These are phyloP conservation scores for Ylistrum balloti DNA, from an alignment of 1,140 invertebrate genomes.

Conservation along the genomic window DNA sequence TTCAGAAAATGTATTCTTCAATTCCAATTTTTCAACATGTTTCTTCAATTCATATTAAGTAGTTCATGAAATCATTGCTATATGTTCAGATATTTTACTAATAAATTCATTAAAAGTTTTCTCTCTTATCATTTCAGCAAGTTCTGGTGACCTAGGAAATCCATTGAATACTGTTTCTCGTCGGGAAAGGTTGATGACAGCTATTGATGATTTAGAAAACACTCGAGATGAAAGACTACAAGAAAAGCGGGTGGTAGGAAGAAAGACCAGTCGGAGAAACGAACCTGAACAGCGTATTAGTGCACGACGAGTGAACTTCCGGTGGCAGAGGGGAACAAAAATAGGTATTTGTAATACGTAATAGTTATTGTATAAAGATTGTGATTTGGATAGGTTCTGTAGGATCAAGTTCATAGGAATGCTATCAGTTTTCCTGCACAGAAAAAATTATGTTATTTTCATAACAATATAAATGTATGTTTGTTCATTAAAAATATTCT, in stretches of 20 bases:
- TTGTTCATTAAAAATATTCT: no score
- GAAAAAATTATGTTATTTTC: not conserved
- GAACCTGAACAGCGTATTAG: conserved; percentile 83
- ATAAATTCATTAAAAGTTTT: no score
- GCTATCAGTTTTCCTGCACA: no score
- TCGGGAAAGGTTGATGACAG: conserved; percentile 60
- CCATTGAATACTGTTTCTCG: conserved; percentile 53
- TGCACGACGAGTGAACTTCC: conserved; percentile 90
- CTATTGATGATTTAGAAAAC: conserved; percentile 85
- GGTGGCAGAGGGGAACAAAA: conserved; percentile 96
- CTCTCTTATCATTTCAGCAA: not conserved
- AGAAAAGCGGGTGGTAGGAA: conserved; percentile 88
- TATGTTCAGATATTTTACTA: no score
- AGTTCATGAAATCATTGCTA: no score
- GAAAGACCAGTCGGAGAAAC: conserved; percentile 82
- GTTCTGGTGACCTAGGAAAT: conserved; percentile 49
- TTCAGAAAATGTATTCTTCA: no score
- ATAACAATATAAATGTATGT: no score
- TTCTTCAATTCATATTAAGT: no score
- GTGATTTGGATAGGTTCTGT: no score
- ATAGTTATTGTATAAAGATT: not conserved
- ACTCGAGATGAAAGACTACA: conserved; percentile 86
- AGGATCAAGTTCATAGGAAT: no score
- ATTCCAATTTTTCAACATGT: no score
- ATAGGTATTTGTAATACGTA: conserved; percentile 85